Base-by-base conservation (phyloP, 2,888 invertebrate species). In the Polylopha cassiicola region DNA sequence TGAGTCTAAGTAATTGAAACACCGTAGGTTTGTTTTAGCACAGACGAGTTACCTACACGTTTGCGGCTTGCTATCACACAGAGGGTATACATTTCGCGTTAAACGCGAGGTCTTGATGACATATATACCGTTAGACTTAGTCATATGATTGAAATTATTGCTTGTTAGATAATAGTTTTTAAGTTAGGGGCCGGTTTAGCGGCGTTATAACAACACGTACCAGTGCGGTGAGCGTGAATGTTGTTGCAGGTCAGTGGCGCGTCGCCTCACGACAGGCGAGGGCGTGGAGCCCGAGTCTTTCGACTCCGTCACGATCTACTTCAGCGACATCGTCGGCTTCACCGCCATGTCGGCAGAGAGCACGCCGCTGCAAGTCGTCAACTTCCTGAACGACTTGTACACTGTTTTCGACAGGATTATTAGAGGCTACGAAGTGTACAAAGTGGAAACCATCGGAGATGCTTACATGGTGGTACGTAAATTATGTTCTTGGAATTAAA, bases 301-400 rank as follows among this genome's bases (percentile, higher is more conserved):
- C 75, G 95, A 96, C 79, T 89, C 92, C 50, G 97, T 97, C 49
- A 98, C 97, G 24, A 97, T 98, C 61, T 98, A 97, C 87, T 98
- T 98, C 82, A 97, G 97, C 68, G 98, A 98, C 75, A 98, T 98
- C 74, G 97, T 97, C 48, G 98, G 98, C 51, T 98, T 98, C 81
- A 98, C 98, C 38, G 90, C 94, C 36, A 95, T 98, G 92, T 97
- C 97, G 2, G 96, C 97, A 1, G 94, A 95, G 78, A 96, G 96
- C 69, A 94, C 96, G 36, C 97, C 97, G 36, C 88, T 95, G 60
- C 92, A 95, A 86, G 95, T 99, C 61, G 98, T 99, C 37, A 96
- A 95, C 77, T 97, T 99, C 78, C 89, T 99, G 48, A 99, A 99
- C 86, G 98, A 98, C 82, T 89, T 99, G 69, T 99, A 99, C 84